Evolutionary conservation across 1,140 invertebrate genomes (phyloP), one percentile per base, ranked within the genome.

Genomic region (Drosophila mojavensis): DNA sequence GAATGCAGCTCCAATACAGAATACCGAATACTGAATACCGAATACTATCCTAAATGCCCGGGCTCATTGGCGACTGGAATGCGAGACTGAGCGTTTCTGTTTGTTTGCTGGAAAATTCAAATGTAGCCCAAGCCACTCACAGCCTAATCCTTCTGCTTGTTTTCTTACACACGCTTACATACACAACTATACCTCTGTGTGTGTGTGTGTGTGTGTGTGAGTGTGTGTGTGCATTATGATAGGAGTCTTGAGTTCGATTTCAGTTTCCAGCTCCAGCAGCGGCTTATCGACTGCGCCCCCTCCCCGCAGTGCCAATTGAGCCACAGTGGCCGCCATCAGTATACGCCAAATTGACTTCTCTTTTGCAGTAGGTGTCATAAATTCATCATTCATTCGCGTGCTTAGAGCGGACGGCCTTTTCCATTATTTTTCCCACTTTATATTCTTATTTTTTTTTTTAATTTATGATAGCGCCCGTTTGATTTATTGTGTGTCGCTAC

Each of bases 51-150:
- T 30, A 66, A 72, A 67, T 67, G 69, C 54, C 55, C 45, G 63
- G 30, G 48, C 43, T 17, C 70, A 83, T 88, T 77, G 83, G 82
- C 79, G 79, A 77, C 77, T 54, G 79, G 76, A 86, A 86, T 88
- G 83, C 83, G 68, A 62, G 62, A 61, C 51, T 61, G 50, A 36
- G 75, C 28, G 58, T 39, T 68, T 36, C 58, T 60, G 59, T 70
- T 77, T 85, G 69, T 66, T 75, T 66, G 79, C 77, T 78, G 84
- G 77, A 84, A 82, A 83, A 88, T 89, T 88, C 80, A 83, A 89
- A 88, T 84, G 72, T 68, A 83, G 75, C 71, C 63, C 72, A 82
- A 61, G 72, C 71, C 83, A 86, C 76, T 82, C 79, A 71, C 70
- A 50, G 62, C 50, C 36, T 88, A 88, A 88, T 89, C 84, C 84